Conservation (phyloP, 2,113 vertebrate species). For the Sapajus apella region DNA sequence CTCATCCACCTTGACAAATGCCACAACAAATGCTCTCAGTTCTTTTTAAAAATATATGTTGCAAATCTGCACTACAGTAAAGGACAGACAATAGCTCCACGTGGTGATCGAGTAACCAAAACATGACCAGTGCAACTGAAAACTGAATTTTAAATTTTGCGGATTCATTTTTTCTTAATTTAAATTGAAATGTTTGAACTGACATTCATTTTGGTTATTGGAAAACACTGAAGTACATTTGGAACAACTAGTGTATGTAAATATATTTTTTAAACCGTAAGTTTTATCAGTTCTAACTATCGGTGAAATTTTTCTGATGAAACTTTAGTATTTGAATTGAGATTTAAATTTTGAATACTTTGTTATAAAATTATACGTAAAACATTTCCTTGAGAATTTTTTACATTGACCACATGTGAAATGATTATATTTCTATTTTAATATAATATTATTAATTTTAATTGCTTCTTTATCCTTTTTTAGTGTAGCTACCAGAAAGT, state of each 20-base stretch:
- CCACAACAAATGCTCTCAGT: background rate
- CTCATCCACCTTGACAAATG: background rate
- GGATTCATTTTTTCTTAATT: background rate
- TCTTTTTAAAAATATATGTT: background rate
- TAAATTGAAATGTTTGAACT: background rate
- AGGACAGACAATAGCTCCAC: background rate
- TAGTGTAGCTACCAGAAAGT: background rate
- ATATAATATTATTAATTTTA: background rate
- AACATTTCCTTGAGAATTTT: background rate
- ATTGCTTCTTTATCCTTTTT: background rate
- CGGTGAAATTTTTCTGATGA: background rate
- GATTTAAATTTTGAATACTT: background rate
- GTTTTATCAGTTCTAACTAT: background rate
- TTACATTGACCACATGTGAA: background rate
- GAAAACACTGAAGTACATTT: background rate
- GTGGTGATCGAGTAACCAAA: background rate
- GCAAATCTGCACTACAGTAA: background rate
- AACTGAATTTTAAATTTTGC: background rate
- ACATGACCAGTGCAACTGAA: background rate
- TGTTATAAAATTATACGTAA: background rate
- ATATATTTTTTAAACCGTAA: background rate
- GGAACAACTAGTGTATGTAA: background rate
- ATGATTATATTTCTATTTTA: background rate
- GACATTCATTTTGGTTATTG: background rate
- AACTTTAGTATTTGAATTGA: background rate